These are phyloP conservation scores for Epizoanthus fatuus DNA, from an alignment of 92 coral and sea anemone species.

Conservation along the genomic window DNA sequence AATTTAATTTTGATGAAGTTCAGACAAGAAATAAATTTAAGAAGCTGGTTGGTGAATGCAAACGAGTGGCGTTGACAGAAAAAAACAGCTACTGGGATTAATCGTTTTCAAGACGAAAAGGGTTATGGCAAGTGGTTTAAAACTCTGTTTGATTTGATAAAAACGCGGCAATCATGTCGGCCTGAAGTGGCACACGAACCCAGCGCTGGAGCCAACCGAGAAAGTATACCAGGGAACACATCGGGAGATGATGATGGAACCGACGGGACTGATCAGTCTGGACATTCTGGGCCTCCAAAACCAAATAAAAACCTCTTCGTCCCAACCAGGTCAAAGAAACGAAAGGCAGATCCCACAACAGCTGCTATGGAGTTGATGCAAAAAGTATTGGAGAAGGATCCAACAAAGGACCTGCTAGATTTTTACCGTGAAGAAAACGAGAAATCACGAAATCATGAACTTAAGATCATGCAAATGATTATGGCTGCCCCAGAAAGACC, in stretches of 20 bases:
- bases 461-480: slow-evolving; percentile 48
- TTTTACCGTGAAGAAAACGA: slow-evolving; percentile 54
- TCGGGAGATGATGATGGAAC: no score
- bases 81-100: slow-evolving; percentile 56
- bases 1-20: slow-evolving; percentile 24
- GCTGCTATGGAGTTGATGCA: slow-evolving; percentile 49
- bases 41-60: slow-evolving; percentile 57
- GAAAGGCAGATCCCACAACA: slow-evolving; percentile 27
- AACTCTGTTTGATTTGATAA: slow-evolving; percentile 38
- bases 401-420: slow-evolving; percentile 58
- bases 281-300: no score
- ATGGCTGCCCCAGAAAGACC: slow-evolving; percentile 20
- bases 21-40: slow-evolving; percentile 50
- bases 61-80: slow-evolving; percentile 30
- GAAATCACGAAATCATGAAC: slow-evolving; percentile 46
- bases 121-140: slow-evolving; percentile 46
- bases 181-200: slow-evolving; percentile 7
- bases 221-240: no score
- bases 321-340: slow-evolving; percentile 9
- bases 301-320: no score
- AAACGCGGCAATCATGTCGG: slow-evolving; percentile 24
- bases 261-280: no score
- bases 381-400: slow-evolving; percentile 47
- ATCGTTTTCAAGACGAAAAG: slow-evolving; percentile 45
- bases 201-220: background rate